These are phyloP conservation scores for Galeruca laticollis DNA, from an alignment of 2,888 invertebrate genomes.

Conservation along the genomic window DNA sequence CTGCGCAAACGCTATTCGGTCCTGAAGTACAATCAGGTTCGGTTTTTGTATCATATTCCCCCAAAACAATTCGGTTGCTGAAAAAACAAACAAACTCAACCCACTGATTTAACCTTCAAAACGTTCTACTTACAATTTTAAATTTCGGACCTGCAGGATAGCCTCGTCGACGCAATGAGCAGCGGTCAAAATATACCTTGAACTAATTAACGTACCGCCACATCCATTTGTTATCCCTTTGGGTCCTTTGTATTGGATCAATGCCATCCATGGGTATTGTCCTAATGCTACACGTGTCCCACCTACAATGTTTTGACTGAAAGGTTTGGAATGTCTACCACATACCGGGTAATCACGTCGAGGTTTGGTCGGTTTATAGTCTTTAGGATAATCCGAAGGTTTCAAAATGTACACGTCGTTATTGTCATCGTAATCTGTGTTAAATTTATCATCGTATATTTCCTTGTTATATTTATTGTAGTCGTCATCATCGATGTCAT, in stretches of 20 bases:
- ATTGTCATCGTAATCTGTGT: not conserved
- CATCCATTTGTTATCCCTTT: constrained; percentile 53
- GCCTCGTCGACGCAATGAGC: constrained; percentile 61
- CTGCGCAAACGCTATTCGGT: constrained; percentile 53
- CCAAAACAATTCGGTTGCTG: constrained; percentile 72
- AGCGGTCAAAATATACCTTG: constrained; percentile 62
- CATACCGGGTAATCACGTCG: constrained; percentile 59
- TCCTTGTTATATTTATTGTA: not conserved
- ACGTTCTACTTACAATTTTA: constrained; percentile 53
- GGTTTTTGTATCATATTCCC: constrained; percentile 75
- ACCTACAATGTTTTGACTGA: constrained; percentile 73
- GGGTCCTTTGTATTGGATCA: constrained; percentile 49
- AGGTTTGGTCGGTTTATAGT: not conserved
- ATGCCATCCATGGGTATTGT: constrained; percentile 62
- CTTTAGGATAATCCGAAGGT: constrained; percentile 3
- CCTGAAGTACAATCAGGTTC: constrained; percentile 70
- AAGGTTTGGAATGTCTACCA: constrained; percentile 67
- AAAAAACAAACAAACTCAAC: constrained; percentile 38
- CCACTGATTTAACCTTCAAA: constrained; percentile 33
- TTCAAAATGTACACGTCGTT: not conserved
- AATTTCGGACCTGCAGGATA: constrained; percentile 46
- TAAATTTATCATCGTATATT: not conserved
- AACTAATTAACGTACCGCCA: constrained; percentile 61
- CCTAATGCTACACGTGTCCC: constrained; percentile 70
- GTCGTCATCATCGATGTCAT: not conserved